phyloP scores from a whole-genome alignment of 1,140 invertebrate species.

The Diachasma alloeum region DNA sequence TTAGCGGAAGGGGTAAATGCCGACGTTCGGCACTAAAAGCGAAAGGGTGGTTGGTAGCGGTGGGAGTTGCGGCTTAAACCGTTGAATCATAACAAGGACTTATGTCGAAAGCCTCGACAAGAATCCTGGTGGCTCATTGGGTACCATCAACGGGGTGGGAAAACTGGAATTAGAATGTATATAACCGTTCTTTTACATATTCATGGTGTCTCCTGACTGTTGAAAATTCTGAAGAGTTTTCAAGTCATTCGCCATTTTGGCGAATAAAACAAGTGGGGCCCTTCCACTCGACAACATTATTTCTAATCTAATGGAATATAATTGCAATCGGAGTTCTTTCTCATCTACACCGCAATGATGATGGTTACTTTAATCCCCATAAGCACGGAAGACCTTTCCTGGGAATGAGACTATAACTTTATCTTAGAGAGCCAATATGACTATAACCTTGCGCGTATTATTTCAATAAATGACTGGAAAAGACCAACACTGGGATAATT shows the following conservation, averaged over 20 bases:
- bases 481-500: conserved; percentile 44
- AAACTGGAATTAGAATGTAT: conserved; percentile 35
- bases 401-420: background rate
- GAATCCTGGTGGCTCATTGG: conserved; percentile 36
- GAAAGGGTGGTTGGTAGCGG: background rate
- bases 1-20: conserved; percentile 23
- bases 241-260: background rate
- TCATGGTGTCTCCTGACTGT: conserved; percentile 32
- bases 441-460: background rate
- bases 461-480: conserved; percentile 5
- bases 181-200: conserved; percentile 34
- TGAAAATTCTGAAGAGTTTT: conserved; percentile 20
- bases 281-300: background rate
- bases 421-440: background rate
- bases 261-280: background rate
- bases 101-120: conserved; percentile 40
- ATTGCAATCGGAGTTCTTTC: conserved; percentile 13
- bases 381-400: background rate
- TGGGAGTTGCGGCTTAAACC: conserved; percentile 29
- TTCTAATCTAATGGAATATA: background rate
- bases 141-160: conserved; percentile 6
- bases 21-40: background rate
- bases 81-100: conserved; percentile 44
- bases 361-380: conserved; percentile 4
- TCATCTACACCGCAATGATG: background rate